Evolutionary conservation across 2,797 vertebrate genomes (phyloP).

Genomic region (Amphiprion clarkii): DNA sequence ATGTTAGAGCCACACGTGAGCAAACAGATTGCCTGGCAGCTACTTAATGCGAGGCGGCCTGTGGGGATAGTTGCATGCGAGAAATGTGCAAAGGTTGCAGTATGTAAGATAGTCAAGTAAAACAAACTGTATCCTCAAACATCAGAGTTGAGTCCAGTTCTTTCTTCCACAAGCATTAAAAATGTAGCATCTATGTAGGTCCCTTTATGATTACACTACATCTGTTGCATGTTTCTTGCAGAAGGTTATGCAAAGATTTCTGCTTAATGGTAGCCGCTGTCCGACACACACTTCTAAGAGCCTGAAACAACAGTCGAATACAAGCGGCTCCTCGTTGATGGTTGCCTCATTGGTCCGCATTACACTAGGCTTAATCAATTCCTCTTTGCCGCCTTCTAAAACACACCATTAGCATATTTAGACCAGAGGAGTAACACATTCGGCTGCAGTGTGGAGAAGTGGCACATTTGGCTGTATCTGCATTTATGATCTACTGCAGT

Average conservation of each 20-base stretch:
- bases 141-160: background rate
- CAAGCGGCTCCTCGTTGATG: background rate
- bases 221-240: background rate
- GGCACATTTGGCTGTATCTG: constrained; percentile 4
- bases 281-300: background rate
- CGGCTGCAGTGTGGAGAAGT: background rate
- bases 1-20: constrained; percentile 6
- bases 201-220: background rate
- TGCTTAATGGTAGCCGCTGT: constrained; percentile 3
- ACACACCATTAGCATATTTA: too few relatives aligned
- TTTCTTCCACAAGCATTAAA: background rate
- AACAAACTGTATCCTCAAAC: background rate
- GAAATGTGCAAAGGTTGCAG: background rate
- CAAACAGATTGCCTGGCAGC: constrained; percentile 23
- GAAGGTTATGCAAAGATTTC: background rate
- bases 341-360: too few relatives aligned
- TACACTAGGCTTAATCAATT: too few relatives aligned
- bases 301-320: background rate
- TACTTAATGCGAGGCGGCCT: background rate
- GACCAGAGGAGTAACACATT: constrained; percentile 10
- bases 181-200: background rate
- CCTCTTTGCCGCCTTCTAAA: too few relatives aligned
- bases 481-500: background rate
- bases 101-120: constrained; percentile 1
- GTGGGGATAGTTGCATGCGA: background rate